These are phyloP conservation scores for Lonchura striata DNA, from an alignment of 2,113 vertebrate genomes.

Conservation along the genomic window DNA sequence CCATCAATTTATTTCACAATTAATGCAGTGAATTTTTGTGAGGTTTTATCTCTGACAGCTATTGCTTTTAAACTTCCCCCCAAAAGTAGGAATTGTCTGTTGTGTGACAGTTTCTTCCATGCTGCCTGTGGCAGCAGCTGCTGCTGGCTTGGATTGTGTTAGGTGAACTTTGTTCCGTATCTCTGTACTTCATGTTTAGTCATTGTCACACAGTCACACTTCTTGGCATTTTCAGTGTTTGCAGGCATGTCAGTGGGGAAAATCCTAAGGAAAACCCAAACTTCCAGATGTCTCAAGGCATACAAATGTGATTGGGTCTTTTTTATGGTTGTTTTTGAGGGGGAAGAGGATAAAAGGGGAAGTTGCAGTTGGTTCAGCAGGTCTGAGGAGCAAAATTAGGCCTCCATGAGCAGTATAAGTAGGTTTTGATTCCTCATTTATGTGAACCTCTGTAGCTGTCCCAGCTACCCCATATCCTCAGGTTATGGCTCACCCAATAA, in stretches of 20 bases:
- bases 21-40: neutral
- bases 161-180: conserved; percentile 12
- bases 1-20: neutral
- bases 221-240: neutral
- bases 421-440: neutral
- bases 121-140: neutral
- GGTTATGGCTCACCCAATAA: neutral
- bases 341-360: neutral
- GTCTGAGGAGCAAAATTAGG: neutral
- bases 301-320: neutral
- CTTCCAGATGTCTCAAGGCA: neutral
- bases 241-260: neutral
- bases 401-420: accelerated
- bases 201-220: neutral
- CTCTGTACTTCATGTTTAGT: neutral
- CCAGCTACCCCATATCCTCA: neutral
- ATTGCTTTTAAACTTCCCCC: neutral
- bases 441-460: neutral
- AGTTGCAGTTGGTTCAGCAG: neutral
- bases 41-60: neutral
- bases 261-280: neutral
- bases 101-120: neutral
- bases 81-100: neutral
- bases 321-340: neutral
- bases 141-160: neutral